Base-by-base conservation (phyloP, 1,140 invertebrate species). In the Drosophila chauvacae region DNA sequence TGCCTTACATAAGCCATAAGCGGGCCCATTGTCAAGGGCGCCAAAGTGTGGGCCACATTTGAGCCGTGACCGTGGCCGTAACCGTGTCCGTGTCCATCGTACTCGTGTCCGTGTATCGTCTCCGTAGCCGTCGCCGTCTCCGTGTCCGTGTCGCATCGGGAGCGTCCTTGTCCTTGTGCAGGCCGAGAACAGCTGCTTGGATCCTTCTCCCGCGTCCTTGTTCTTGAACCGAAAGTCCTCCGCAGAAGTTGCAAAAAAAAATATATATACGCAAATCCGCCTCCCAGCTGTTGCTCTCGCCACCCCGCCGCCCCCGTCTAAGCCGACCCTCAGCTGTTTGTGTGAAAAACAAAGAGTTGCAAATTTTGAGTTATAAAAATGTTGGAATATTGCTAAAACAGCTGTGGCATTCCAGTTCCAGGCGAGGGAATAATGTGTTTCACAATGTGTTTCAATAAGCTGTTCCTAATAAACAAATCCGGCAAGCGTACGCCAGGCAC, bases 141-240 rank as follows among this genome's bases (percentile, higher is more conserved):
- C 47, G 63, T 39, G 33, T 20, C 44, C 20, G 44, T 45, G 2
- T 13, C 58, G 41, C 48, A 41, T 57, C 71, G 69, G 61, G 71
- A 37, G 47, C 58, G 80, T 88, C 85, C 85, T 90, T 88, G 85
- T 85, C 85, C 85, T 90, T 90, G 85, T 90, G 85, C 85, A 90
- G 85, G 61, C 84, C 85, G 85, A 39, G 53, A 88, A 88, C 85
- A 88, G 85, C 85, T 88, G 85, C 88, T 88, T 79, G 72, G 66
- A 73, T 80, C 48, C 74, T 68, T 47, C 57, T 66, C 55, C 30
- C 45, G 58, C 61, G 50, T 81, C 62, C 75, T 69, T 55, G 76
- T 66, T 80, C 69, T 55, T 58, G 64, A 72, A 72, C 70, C 70
- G 30, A 26, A 23, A 35, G 45, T 72, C 53, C 53, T 51, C 51